These are phyloP conservation scores for Ailuropoda melanoleuca DNA, from an alignment of 2,113 vertebrate genomes.

Conservation along the genomic window DNA sequence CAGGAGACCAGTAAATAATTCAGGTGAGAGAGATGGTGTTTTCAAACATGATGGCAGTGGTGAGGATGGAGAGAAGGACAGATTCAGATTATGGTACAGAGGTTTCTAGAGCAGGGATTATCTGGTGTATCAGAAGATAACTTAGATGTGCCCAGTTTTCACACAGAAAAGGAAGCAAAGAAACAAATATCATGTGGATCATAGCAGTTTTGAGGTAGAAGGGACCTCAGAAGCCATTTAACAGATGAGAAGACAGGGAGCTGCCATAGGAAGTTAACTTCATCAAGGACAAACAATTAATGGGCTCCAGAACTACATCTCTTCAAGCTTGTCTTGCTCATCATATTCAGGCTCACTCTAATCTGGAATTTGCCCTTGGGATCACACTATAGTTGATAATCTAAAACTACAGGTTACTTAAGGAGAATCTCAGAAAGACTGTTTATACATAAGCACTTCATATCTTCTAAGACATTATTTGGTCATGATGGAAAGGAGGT, in stretches of 20 bases:
- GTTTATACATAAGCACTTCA: neutral
- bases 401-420: neutral
- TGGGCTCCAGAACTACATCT: neutral
- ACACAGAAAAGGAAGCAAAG: neutral
- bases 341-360: neutral
- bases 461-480: neutral
- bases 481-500: neutral
- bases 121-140: neutral
- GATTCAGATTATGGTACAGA: neutral
- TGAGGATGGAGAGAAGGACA: neutral
- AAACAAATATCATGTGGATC: neutral
- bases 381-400: neutral
- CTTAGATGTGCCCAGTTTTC: neutral
- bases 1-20: neutral
- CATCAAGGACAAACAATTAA: neutral
- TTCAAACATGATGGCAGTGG: neutral
- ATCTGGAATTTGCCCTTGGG: neutral
- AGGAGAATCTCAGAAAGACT: neutral
- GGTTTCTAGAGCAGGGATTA: neutral
- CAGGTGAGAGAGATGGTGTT: neutral
- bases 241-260: neutral
- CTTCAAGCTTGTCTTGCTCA: neutral
- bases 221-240: neutral
- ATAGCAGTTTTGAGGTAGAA: neutral
- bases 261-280: neutral